Evolutionary conservation across 2,113 vertebrate genomes (phyloP).

Genomic region (Spea multiplicata): DNA sequence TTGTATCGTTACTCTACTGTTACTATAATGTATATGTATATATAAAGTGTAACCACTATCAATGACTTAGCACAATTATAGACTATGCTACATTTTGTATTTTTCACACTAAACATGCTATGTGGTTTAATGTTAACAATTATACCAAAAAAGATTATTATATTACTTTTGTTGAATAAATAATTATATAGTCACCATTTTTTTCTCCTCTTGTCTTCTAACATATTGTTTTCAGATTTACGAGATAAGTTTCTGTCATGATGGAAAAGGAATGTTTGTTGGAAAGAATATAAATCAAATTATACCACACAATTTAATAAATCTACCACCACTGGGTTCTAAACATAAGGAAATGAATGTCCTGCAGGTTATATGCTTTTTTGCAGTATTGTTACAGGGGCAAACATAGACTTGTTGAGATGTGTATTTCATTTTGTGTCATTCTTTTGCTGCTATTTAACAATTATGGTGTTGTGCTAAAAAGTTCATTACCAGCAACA

Average conservation of each 20-base stretch:
- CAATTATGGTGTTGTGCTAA: too few relatives aligned
- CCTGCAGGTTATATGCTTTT: slow-evolving; percentile 29
- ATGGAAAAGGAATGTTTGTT: slow-evolving; percentile 31
- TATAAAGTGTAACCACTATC: too few relatives aligned
- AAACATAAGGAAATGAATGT: slow-evolving; percentile 46
- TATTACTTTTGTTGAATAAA: background rate
- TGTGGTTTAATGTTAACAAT: too few relatives aligned
- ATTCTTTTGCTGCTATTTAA: too few relatives aligned
- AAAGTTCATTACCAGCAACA: too few relatives aligned
- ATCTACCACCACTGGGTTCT: slow-evolving; percentile 16
- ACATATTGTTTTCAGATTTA: slow-evolving; percentile 33
- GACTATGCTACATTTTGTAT: too few relatives aligned
- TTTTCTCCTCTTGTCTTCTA: background rate
- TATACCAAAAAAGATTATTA: background rate
- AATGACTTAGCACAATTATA: too few relatives aligned
- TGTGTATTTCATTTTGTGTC: background rate
- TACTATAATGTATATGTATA: too few relatives aligned
- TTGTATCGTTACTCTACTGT: too few relatives aligned
- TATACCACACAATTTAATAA: slow-evolving; percentile 35
- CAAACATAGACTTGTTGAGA: slow-evolving; percentile 23
- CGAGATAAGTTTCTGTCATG: slow-evolving; percentile 34
- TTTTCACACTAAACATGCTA: too few relatives aligned
- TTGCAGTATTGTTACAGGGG: slow-evolving; percentile 35
- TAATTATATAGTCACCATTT: slow-evolving; percentile 17
- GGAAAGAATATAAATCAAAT: slow-evolving; percentile 42